Conservation (phyloP, 2,797 vertebrate genomes). For the Xenops minutus region DNA sequence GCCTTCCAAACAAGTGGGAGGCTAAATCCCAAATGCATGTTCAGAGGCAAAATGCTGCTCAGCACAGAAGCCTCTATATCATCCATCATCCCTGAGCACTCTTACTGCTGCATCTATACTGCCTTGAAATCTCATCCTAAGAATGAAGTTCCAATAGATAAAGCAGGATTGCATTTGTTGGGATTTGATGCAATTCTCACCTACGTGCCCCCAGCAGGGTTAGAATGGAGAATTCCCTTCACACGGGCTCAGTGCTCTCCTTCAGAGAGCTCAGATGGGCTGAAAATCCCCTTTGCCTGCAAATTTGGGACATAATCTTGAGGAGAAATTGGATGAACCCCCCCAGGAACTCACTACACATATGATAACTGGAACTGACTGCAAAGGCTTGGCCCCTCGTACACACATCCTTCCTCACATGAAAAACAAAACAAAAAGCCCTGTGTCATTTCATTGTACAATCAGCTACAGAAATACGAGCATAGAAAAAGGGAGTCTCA, state of each 20-base stretch:
- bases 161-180: neutral
- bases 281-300: neutral
- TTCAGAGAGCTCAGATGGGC: neutral
- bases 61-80: neutral
- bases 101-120: neutral
- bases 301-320: neutral
- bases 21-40: neutral
- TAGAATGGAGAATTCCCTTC: neutral
- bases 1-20: neutral
- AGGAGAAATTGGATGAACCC: neutral
- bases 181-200: neutral
- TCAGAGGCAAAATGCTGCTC: neutral
- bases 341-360: neutral
- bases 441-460: neutral
- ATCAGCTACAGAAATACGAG: neutral
- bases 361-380: neutral
- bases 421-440: neutral
- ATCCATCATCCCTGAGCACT: neutral
- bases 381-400: neutral
- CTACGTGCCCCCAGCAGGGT: rapidly evolving
- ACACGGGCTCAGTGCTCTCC: neutral
- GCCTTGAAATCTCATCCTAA: neutral
- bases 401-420: neutral
- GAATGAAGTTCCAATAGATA: neutral
- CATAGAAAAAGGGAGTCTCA: neutral